A percentile compares a stretch with the other conserved stretches of the same genome.
Conservation (phyloP, 1,140 invertebrate species). For the Drosophila tropicalis region DNA sequence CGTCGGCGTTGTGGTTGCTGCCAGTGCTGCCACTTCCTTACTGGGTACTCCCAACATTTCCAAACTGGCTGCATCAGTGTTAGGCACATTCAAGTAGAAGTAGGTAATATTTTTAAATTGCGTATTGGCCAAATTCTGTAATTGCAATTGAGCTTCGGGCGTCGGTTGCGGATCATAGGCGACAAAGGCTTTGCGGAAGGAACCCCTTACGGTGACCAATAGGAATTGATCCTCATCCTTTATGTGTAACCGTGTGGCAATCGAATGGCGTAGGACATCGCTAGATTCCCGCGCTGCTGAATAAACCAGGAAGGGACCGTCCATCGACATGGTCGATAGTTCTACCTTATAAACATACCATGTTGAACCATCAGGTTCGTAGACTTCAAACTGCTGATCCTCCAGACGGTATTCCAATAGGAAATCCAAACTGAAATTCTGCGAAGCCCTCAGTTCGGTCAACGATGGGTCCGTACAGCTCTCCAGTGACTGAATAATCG, state of each 20-base stretch:
- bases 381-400: slow-evolving; percentile 87
- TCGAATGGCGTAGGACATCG: slow-evolving; percentile 86
- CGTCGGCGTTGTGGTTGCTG: not conserved
- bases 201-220: slow-evolving; percentile 79
- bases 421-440: slow-evolving; percentile 84
- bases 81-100: slow-evolving; percentile 86
- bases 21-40: slow-evolving; percentile 61
- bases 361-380: slow-evolving; percentile 87
- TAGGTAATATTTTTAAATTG: slow-evolving; percentile 85
- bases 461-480: slow-evolving; percentile 85
- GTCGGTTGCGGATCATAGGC: slow-evolving; percentile 65
- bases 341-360: slow-evolving; percentile 88
- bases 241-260: slow-evolving; percentile 82
- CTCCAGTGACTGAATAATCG: slow-evolving; percentile 90
- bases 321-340: slow-evolving; percentile 86
- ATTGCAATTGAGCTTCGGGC: slow-evolving; percentile 59
- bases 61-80: slow-evolving; percentile 85
- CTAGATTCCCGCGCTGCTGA: slow-evolving; percentile 86
- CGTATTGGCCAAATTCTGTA: slow-evolving; percentile 64
- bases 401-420: slow-evolving; percentile 88
- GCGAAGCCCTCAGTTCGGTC: slow-evolving; percentile 65
- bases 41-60: slow-evolving; percentile 85
- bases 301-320: slow-evolving; percentile 86
- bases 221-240: slow-evolving; percentile 65
- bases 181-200: slow-evolving; percentile 66